A percentile compares a stretch with the other conserved stretches of the same genome.
Evolutionary conservation across 2,113 vertebrate species (phyloP).

Genomic region (Geothlypis trichas): DNA sequence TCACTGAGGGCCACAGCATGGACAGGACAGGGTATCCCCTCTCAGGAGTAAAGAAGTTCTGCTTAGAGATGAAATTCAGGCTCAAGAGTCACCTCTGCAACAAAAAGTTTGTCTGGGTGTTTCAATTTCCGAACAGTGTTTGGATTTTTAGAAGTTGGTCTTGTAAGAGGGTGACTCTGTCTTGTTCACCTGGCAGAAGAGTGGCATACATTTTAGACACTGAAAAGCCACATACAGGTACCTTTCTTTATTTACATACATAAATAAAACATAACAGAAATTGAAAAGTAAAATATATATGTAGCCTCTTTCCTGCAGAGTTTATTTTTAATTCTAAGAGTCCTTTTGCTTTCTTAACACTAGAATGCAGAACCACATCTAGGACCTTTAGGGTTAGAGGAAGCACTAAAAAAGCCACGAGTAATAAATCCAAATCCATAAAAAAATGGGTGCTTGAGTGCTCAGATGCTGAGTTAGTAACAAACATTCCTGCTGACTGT

Average conservation of each 20-base stretch:
- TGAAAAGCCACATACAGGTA: neutral
- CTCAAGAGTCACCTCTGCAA: neutral
- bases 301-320: neutral
- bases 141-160: neutral
- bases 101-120: neutral
- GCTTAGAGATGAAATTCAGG: neutral
- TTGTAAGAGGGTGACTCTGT: neutral
- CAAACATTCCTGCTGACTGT: fast-evolving
- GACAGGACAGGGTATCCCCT: neutral
- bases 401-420: neutral
- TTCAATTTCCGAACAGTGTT: neutral
- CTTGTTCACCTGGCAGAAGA: neutral
- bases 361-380: neutral
- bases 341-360: neutral
- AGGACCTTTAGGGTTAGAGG: neutral
- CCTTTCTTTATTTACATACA: neutral
- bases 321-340: neutral
- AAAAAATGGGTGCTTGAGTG: neutral
- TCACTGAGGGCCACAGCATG: fast-evolving
- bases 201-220: neutral
- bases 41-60: neutral
- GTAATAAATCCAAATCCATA: neutral
- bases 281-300: neutral
- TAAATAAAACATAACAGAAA: neutral
- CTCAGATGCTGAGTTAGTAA: neutral